phyloP scores from a whole-genome alignment of 2,797 vertebrate species.

The Dicrostonyx torquatus region DNA sequence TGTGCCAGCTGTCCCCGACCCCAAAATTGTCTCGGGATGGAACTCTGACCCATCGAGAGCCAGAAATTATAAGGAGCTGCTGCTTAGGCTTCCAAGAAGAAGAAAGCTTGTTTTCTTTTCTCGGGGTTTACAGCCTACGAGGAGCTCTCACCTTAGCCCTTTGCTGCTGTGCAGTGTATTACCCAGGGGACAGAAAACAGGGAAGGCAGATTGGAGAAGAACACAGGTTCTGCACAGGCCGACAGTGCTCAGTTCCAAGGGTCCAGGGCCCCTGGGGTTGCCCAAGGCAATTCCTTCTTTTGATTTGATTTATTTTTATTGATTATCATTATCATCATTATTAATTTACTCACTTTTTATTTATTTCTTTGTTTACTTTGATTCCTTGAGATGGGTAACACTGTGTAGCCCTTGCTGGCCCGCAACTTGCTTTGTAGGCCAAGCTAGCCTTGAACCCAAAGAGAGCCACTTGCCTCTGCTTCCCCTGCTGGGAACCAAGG shows the following conservation, averaged over 20 bases:
- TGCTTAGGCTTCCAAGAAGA: neutral
- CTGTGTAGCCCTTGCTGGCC: neutral
- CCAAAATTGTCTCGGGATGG: neutral
- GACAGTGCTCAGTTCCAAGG: neutral
- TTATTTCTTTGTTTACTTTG: neutral
- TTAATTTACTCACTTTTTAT: neutral
- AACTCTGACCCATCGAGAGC: neutral
- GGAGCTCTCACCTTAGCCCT: neutral
- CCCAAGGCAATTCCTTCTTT: neutral
- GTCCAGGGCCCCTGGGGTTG: accelerated
- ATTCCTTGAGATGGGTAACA: neutral
- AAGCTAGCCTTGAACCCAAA: neutral
- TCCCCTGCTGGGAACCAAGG: neutral
- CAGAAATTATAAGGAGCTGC: neutral
- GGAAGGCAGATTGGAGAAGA: neutral
- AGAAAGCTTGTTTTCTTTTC: neutral
- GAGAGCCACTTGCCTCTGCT: no score
- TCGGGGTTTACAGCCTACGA: neutral
- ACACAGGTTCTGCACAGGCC: neutral
- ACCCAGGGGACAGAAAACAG: neutral
- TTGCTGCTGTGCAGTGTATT: neutral
- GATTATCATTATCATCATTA: neutral
- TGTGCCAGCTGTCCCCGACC: neutral
- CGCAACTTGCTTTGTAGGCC: neutral
- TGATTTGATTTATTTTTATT: neutral